Percentiles rank a stretch among this genome's conserved stretches.
These are phyloP conservation scores for Ailuropoda melanoleuca DNA, from an alignment of 2,113 vertebrate species.

Conservation along the genomic window DNA sequence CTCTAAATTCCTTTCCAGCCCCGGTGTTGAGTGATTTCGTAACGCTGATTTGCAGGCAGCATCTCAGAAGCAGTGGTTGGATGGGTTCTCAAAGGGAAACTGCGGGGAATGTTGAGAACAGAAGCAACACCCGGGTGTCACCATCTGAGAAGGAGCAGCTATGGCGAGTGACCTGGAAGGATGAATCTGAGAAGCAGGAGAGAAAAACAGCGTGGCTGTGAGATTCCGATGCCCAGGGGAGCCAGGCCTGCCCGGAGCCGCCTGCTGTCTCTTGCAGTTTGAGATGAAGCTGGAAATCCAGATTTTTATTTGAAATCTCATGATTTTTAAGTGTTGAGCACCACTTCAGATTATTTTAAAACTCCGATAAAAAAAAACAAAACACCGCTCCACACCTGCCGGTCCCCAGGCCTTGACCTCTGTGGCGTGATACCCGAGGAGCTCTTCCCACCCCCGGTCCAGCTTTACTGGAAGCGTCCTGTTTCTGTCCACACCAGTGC, in stretches of 20 bases:
- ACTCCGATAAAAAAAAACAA: background rate
- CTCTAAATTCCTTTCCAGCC: background rate
- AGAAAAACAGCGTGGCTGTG: background rate
- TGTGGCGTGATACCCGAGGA: background rate
- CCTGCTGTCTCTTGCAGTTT: background rate
- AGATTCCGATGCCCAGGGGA: background rate
- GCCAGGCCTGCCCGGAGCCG: background rate
- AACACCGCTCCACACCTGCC: background rate
- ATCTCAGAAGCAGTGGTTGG: background rate
- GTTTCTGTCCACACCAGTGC: background rate
- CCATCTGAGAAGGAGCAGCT: background rate
- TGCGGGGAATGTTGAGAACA: background rate
- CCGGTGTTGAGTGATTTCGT: background rate
- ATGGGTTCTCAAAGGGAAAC: background rate
- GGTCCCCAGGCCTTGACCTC: background rate
- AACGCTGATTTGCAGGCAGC: background rate
- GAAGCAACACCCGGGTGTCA: background rate
- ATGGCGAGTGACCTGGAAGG: background rate
- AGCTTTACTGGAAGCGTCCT: background rate
- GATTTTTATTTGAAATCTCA: background rate
- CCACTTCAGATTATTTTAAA: background rate
- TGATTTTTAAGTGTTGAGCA: background rate
- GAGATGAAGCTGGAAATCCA: background rate
- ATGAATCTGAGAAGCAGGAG: background rate
- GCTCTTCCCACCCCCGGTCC: background rate